These are phyloP conservation scores for Apus apus DNA, from an alignment of 2,113 vertebrate species.

Conservation along the genomic window DNA sequence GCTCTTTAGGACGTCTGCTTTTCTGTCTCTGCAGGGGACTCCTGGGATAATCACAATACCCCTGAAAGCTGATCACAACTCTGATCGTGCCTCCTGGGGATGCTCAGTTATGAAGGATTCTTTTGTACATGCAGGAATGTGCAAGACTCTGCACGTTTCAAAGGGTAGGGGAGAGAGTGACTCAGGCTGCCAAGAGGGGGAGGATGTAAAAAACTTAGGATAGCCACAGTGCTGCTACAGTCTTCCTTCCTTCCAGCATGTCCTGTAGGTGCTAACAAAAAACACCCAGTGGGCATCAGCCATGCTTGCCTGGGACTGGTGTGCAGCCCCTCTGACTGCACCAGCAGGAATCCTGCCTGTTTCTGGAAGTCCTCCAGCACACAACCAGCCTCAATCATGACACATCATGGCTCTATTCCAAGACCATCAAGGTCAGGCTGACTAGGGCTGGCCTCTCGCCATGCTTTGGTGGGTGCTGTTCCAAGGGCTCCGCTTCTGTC, in stretches of 20 bases:
- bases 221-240: neutral
- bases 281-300: neutral
- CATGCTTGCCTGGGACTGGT: neutral
- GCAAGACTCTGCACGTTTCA: neutral
- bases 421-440: constrained; percentile 63
- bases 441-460: constrained; percentile 21
- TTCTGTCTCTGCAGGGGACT: neutral
- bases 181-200: neutral
- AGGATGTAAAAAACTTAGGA: neutral
- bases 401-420: constrained; percentile 53
- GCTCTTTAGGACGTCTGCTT: neutral
- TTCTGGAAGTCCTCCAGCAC: neutral
- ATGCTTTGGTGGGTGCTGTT: constrained; percentile 36
- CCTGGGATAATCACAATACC: neutral
- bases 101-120: neutral
- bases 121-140: neutral
- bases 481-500: constrained; percentile 32
- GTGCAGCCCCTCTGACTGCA: neutral
- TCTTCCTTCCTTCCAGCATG: neutral
- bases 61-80: neutral
- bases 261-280: neutral
- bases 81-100: neutral
- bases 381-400: constrained; percentile 22
- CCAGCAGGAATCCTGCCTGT: constrained; percentile 11
- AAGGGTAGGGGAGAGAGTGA: neutral